Evolutionary conservation across 2,888 invertebrate species (phyloP), one percentile per base, ranked within the genome.

Genomic region (Patella caerulea): DNA sequence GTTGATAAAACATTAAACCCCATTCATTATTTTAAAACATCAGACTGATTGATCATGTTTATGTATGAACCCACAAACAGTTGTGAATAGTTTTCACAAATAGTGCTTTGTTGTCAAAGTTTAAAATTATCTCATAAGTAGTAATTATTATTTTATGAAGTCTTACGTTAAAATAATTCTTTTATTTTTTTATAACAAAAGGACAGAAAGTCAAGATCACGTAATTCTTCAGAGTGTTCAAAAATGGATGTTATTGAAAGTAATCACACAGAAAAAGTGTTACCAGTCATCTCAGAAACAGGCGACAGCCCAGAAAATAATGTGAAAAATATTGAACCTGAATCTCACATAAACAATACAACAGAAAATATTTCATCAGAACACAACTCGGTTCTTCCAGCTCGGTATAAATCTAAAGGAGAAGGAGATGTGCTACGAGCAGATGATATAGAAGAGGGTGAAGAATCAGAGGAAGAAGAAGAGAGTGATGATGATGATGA

Each of bases 401-500:
- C 45, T 5, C 45, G 19, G 14, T 9, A 71, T n/a, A 7, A 72
- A 45, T 11, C 45, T 45, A 45, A 45, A 45, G 53, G 71, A 17
- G 85, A 87, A 74, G 88, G 86, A 72, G 85, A 85, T 7, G 74
- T 83, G 52, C 73, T 87, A 19, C n/a, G 14, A 69, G 19, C 19
- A n/a, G 29, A 56, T 52, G 15, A 72, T 74, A 53, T 19, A 71
- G 75, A 52, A 69, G 55, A 85, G 9, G 83, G 81, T 15, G 82
- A 83, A 14, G 82, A 81, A 70, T 86, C 84, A 17, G 84, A 84
- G 29, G 86, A 84, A 0, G 84, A 83, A n/a, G 85, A 88, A 14
- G 90, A 89, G 29, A 94, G 94, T 78, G 94, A 94, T 81, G 94
- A 94, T 77, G 93, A 91, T 83, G 92, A 92, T 84, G 93, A 90